Base-by-base conservation (phyloP, 2,888 invertebrate species). In the Hirudinaria manillensis region DNA sequence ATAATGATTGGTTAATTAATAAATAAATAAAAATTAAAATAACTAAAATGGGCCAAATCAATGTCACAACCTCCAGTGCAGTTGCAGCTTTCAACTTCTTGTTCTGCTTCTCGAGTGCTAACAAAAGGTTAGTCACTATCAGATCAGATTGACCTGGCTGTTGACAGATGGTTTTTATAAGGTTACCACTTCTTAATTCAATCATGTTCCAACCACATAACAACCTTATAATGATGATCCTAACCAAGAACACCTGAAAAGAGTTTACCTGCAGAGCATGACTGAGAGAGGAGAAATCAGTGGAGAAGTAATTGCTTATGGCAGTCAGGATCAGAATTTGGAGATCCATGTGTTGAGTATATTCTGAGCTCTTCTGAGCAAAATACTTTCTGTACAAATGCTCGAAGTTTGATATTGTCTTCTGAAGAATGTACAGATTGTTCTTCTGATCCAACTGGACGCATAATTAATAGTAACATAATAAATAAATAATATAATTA, bases 371-470 rank as follows among this genome's bases (percentile, higher is more conserved):
- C 76, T 85, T 85, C 71, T 81, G 80, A 0, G 89, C 88, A 77
- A 95, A 87, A 45, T 92, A 87, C 3, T 92, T 90, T 0, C 90
- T 89, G 87, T 92, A 94, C 68, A 86, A 80, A 81, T 85, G 84
- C 83, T 85, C 80, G 27, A 96, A 92, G 85, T 94, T 94, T 16
- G 88, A 88, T 81, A 93, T 91, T 82, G 92, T 91, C 78, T 93
- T 93, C 83, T 95, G 94, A 76, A 97, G 87, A 19, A 90, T 89
- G 85, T 97, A 96, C 10, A 93, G 88, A 2, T 91, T 90, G 74
- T 94, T 91, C 86, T 96, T 98, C 87, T 99, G 98, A 84, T 99
- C 98, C 75, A 99, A 86, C 80, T 84, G 80, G 10, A 80, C n/a
- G n/a, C n/a, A n/a, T n/a, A n/a, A n/a, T n/a, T n/a, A n/a, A n/a